Evolutionary conservation across 2,113 vertebrate genomes (phyloP).

Genomic region (Rallus limicola): DNA sequence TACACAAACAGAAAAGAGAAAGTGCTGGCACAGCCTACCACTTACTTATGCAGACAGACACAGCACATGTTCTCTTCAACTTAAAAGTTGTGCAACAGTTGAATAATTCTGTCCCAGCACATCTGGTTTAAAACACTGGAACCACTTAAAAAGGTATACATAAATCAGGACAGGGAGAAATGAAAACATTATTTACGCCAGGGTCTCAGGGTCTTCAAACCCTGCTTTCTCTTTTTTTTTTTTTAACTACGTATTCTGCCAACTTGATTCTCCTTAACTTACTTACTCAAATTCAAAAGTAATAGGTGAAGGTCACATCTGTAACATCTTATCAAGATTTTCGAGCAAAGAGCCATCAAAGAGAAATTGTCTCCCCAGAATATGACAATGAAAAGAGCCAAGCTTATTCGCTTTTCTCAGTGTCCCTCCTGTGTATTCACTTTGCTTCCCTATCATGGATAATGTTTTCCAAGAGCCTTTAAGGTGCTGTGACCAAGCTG

Average conservation of each 20-base stretch:
- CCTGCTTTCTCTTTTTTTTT: background rate
- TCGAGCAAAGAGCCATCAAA: background rate
- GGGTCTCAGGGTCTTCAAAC: background rate
- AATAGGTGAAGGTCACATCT: background rate
- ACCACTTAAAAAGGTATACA: background rate
- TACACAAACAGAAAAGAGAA: background rate
- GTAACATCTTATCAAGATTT: background rate
- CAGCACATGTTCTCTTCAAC: background rate
- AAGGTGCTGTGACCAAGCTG: constrained; percentile 16
- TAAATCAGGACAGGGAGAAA: background rate
- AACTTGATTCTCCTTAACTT: background rate
- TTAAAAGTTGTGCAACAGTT: background rate
- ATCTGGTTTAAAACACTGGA: constrained; percentile 18
- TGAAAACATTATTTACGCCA: background rate
- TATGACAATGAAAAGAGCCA: background rate
- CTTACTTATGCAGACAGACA: background rate
- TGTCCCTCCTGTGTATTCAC: background rate
- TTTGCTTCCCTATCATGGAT: background rate
- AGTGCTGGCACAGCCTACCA: background rate
- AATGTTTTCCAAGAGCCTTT: background rate
- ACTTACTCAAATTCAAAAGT: background rate
- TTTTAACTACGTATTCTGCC: background rate
- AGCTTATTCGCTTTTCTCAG: background rate
- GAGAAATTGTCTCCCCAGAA: background rate
- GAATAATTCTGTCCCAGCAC: background rate